Base-by-base conservation (phyloP, 2,797 vertebrate species). In the Protosalanx chinensis region DNA sequence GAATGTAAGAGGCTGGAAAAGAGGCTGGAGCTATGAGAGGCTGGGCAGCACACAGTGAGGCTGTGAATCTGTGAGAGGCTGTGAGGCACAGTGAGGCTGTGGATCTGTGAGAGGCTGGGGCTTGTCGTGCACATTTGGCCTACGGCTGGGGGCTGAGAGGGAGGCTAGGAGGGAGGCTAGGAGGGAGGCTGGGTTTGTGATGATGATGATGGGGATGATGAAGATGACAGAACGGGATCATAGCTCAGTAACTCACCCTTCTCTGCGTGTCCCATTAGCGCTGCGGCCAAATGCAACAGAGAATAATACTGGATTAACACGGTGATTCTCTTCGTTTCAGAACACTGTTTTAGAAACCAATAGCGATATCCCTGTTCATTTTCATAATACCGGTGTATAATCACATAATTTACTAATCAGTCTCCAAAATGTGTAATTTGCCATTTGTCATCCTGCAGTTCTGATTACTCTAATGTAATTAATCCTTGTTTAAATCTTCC, bases 391-490 rank as follows among this genome's bases (percentile, higher is more conserved):
- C 41, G 58, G 58, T 30, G 64, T 71, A 75, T 80, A 79, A 84
- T 84, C 78, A 79, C 75, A 73, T 57, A 64, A 77, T 69, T 74
- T 76, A 53, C 75, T 78, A 81, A 84, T 81, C 79, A 81, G 76
- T 79, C 79, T 79, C 58, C 35, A 65, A 72, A 75, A 76, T 62
- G 62, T 63, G 71, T 78, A 81, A 85, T 79, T 74, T 76, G 61
- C 70, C 75, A 73, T 82, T 80, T 78, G 74, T 73, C 77, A 71
- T 74, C 66, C 69, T 59, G 73, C 70, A 75, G 63, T 81, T 83
- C 78, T 83, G 75, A 85, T 84, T 80, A 79, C 73, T 72, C 72
- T 85, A 84, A 85, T 83, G 76, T 77, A 85, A 87, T 87, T 82
- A 85, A 82, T 82, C 77, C 46, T 73, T 70, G 76, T 71, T 76